A percentile compares a stretch with the other conserved stretches of the same genome.
These are phyloP conservation scores for Amaurobius ferox DNA, from an alignment of 2,888 invertebrate species.

Conservation along the genomic window DNA sequence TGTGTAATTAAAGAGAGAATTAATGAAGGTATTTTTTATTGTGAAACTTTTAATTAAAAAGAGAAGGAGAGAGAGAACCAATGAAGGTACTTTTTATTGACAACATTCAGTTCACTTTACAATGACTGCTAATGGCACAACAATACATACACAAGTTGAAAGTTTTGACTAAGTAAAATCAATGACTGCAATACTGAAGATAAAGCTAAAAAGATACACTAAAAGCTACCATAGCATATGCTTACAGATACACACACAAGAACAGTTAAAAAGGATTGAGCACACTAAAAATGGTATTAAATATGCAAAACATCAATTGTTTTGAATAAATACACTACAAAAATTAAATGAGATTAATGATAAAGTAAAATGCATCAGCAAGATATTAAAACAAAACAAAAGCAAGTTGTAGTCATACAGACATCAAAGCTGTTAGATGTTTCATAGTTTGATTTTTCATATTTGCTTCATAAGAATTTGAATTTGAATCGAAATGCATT, in stretches of 20 bases:
- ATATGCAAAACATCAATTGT: not conserved
- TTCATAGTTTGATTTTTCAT: not conserved
- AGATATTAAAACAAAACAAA: constrained; percentile 9
- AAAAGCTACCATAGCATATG: constrained; percentile 3
- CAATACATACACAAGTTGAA: not conserved
- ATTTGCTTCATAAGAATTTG: no score
- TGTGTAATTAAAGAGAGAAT: no score
- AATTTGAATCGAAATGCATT: no score
- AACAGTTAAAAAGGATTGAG: not conserved
- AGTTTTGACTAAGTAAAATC: not conserved
- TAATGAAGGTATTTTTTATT: no score
- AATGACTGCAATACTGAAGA: constrained; percentile 2
- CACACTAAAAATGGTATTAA: constrained; percentile 11
- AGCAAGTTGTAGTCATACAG: not conserved
- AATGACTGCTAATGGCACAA: constrained; percentile 16
- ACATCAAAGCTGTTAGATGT: constrained; percentile 1
- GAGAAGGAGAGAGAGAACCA: not conserved
- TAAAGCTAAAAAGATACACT: not conserved
- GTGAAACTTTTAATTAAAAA: no score
- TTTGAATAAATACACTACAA: no score
- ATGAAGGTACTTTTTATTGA: constrained; percentile 2
- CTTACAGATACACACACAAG: constrained; percentile 8
- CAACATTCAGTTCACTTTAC: constrained; percentile 18
- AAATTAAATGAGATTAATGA: not conserved
- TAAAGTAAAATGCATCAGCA: constrained; percentile 1